phyloP scores from a whole-genome alignment of 2,888 invertebrate species.

The Melinopterus prodromus region DNA sequence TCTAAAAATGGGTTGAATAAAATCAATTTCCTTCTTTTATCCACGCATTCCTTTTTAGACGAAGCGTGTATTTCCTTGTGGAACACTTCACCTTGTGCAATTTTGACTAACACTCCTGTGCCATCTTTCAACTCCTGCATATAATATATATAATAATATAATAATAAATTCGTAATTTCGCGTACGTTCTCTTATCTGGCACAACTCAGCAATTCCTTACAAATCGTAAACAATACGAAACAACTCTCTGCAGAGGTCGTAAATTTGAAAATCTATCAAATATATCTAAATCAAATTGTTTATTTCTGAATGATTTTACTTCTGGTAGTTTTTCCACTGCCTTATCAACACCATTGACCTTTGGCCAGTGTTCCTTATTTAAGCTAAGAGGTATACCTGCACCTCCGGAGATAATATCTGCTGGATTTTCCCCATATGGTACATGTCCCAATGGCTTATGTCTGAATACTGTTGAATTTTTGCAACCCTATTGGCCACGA shows the following conservation, averaged over 20 bases:
- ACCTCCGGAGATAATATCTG: constrained; percentile 14
- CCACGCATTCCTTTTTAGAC: not conserved
- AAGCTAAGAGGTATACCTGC: not conserved
- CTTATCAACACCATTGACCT: not conserved
- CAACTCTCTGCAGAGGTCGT: not conserved
- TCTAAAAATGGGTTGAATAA: constrained; percentile 15
- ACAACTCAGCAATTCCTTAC: not conserved
- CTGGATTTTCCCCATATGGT: not conserved
- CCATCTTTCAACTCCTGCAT: not conserved
- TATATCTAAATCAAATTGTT: not conserved
- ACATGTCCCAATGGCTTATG: constrained; percentile 11
- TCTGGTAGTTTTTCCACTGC: not conserved
- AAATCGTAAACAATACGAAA: constrained; percentile 15
- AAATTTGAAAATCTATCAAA: constrained; percentile 15
- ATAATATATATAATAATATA: too few species aligned
- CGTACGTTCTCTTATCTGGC: not conserved
- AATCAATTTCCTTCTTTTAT: not conserved
- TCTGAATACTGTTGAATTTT: constrained; percentile 40
- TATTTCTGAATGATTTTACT: not conserved
- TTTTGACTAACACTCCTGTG: not conserved
- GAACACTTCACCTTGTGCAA: not conserved
- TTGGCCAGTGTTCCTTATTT: not conserved
- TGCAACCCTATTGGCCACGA: constrained; percentile 46
- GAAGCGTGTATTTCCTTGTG: not conserved
- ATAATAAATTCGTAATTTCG: too few species aligned